Conservation (phyloP, 2,797 vertebrate species). For the Ceyx erithaca region DNA sequence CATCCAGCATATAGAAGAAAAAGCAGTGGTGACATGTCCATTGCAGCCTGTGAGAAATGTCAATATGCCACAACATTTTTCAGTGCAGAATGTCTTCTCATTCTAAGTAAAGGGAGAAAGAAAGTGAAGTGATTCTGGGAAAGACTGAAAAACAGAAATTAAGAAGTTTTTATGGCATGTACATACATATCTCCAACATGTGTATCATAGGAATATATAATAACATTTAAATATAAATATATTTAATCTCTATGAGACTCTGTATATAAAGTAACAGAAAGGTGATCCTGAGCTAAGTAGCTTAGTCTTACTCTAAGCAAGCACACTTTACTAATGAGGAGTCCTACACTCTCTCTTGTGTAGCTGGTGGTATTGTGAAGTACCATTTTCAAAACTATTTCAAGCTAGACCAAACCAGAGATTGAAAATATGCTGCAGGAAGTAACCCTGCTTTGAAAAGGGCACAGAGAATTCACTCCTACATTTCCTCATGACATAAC, state of each 20-base stretch:
- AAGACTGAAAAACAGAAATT: not conserved
- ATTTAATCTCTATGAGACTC: not conserved
- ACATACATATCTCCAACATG: not conserved
- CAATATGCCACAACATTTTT: not conserved
- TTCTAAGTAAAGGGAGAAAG: not conserved
- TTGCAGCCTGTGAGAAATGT: constrained; percentile 31
- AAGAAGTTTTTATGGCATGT: not conserved
- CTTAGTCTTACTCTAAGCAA: not conserved
- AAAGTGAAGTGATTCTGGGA: not conserved
- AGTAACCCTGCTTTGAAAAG: not conserved
- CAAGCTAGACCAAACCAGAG: not conserved
- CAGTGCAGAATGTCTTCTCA: not conserved
- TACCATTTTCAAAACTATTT: not conserved
- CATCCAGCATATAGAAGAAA: not conserved
- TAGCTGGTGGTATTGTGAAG: not conserved
- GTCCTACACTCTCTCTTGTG: not conserved
- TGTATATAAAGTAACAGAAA: not conserved
- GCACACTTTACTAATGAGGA: not conserved
- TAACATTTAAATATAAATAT: not conserved
- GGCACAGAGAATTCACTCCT: not conserved
- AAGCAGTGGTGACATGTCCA: not conserved
- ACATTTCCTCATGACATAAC: not conserved
- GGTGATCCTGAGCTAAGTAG: not conserved
- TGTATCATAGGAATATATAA: not conserved
- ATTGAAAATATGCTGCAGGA: not conserved